A percentile compares a stretch with the other conserved stretches of the same genome.
Conservation (phyloP, 2,113 vertebrate genomes). For the Laticauda laticaudata region DNA sequence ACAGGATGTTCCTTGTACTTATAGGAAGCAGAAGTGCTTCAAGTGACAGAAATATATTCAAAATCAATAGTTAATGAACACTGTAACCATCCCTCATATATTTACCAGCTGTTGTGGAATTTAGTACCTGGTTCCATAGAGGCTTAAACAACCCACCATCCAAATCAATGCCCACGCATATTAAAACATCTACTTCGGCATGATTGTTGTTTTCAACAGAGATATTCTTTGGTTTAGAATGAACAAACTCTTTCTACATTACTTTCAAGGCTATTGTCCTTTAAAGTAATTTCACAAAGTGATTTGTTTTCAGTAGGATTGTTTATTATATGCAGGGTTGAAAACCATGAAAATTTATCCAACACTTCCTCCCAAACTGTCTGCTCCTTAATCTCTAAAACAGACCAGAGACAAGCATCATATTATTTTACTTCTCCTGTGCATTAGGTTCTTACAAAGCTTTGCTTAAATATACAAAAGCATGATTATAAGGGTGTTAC, state of each 20-base stretch:
- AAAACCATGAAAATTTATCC: slow-evolving; percentile 4
- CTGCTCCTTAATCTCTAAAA: not conserved
- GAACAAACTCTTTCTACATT: slow-evolving; percentile 40
- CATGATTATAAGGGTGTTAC: not conserved
- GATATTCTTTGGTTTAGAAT: slow-evolving; percentile 45
- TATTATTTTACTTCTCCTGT: rapidly evolving
- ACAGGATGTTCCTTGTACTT: rapidly evolving
- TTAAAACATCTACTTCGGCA: slow-evolving; percentile 43
- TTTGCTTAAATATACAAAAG: not conserved
- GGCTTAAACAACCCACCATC: not conserved
- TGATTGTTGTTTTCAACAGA: slow-evolving; percentile 43
- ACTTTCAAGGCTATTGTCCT: slow-evolving; percentile 13
- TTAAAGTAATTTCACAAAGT: slow-evolving; percentile 16
- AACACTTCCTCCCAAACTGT: slow-evolving; percentile 8
- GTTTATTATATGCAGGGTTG: slow-evolving; percentile 16
- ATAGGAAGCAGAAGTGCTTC: slow-evolving; percentile 23
- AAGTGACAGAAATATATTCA: not conserved
- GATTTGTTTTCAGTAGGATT: slow-evolving; percentile 23
- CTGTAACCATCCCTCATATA: not conserved
- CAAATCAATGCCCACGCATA: slow-evolving; percentile 48
- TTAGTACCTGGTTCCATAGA: slow-evolving; percentile 31
- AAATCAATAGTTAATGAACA: slow-evolving; percentile 17
- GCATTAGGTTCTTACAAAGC: not conserved
- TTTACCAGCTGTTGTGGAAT: slow-evolving; percentile 19
- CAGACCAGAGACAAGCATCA: not conserved